Evolutionary conservation across 37 sponge, comb jelly and placozoan genomes (phyloP).

Genomic region (Halichondria panicea): DNA sequence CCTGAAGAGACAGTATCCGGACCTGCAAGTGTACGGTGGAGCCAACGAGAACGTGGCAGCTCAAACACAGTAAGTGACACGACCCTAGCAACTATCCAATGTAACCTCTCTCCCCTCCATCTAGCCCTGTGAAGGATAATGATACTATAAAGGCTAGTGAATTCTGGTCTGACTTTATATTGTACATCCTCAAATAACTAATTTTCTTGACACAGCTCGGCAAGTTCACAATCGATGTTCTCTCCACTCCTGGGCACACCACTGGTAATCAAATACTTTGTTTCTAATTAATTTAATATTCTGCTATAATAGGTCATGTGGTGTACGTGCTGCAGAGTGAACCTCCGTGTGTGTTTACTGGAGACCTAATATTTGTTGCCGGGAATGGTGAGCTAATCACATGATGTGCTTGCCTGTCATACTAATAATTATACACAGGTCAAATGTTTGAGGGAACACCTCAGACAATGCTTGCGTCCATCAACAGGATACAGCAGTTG

Average conservation of each 20-base stretch:
- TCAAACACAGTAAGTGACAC: slow-evolving; percentile 32
- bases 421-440: slow-evolving; percentile 19
- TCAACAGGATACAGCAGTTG: slow-evolving; percentile 19
- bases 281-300: neutral
- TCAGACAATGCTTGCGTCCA: slow-evolving; percentile 53
- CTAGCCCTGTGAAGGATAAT: slow-evolving; percentile 28
- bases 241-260: slow-evolving; percentile 79
- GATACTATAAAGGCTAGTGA: slow-evolving; percentile 25
- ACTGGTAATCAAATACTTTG: slow-evolving; percentile 18
- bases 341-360: slow-evolving; percentile 72
- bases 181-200: neutral
- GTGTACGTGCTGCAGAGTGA: slow-evolving; percentile 43
- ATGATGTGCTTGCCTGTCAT: neutral
- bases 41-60: slow-evolving; percentile 22
- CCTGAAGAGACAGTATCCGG: slow-evolving; percentile 31
- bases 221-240: slow-evolving; percentile 27
- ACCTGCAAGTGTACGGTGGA: slow-evolving; percentile 46
- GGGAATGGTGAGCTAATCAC: slow-evolving; percentile 55
- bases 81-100: neutral
- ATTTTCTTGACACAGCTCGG: slow-evolving; percentile 20
- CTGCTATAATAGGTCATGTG: slow-evolving; percentile 59
- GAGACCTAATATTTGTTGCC: slow-evolving; percentile 76
- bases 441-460: slow-evolving; percentile 65
- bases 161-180: neutral
- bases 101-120: neutral